phyloP scores from a whole-genome alignment of 2,797 vertebrate species.

The Peromyscus aztecus region DNA sequence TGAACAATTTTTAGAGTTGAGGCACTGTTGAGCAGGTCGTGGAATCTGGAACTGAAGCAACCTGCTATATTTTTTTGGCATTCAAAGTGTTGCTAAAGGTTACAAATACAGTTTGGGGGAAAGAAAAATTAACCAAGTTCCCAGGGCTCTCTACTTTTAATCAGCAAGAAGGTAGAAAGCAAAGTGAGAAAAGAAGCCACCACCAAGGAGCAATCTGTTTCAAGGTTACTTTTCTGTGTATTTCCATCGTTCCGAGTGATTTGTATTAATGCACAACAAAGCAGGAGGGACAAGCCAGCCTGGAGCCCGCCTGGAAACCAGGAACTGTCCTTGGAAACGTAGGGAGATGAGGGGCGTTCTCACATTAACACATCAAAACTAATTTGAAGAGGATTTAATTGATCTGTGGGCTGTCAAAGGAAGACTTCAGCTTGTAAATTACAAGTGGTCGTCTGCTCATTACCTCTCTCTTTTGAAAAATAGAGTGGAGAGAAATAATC shows the following conservation, averaged over 20 bases:
- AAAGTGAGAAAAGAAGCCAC: conserved; percentile 38
- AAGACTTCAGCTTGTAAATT: conserved; percentile 69
- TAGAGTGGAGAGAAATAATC: conserved; percentile 67
- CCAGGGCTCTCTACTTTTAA: conserved; percentile 7
- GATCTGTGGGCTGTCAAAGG: conserved; percentile 76
- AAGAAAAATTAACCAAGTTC: conserved; percentile 14
- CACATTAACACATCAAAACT: conserved; percentile 79
- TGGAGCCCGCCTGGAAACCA: conserved; percentile 60
- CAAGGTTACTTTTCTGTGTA: conserved; percentile 62
- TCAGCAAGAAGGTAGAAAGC: conserved; percentile 13
- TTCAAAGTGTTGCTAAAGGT: conserved; percentile 51
- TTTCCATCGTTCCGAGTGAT: conserved; percentile 64
- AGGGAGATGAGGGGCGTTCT: conserved; percentile 45
- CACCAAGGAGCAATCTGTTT: conserved; percentile 12
- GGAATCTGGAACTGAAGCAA: background rate
- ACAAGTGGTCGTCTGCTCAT: conserved; percentile 44
- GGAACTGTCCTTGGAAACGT: conserved; percentile 45
- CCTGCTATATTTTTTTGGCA: conserved; percentile 54
- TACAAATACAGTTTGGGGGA: background rate
- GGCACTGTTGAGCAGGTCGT: conserved; percentile 39
- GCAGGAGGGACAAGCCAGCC: conserved; percentile 57
- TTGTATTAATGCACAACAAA: conserved; percentile 65
- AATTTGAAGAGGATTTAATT: conserved; percentile 72
- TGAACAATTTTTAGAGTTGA: conserved; percentile 61
- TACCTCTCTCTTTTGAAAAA: conserved; percentile 71